Conservation (phyloP, 2,888 invertebrate genomes). For the Conops quadrifasciatus region DNA sequence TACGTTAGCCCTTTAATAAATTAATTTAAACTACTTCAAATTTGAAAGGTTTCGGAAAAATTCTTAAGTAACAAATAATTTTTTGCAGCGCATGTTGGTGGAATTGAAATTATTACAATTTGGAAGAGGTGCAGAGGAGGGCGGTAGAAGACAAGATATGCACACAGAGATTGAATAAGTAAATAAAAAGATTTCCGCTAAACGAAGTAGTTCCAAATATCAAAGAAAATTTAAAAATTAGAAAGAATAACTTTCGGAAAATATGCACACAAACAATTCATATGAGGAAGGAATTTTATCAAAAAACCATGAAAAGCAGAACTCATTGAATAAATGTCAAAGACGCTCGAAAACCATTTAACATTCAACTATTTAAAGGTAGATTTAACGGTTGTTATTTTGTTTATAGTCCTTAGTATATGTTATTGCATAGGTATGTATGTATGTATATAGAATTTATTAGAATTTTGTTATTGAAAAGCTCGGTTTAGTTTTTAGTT, state of each 20-base stretch:
- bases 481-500: constrained; percentile 35
- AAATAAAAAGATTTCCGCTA: constrained; percentile 9
- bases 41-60: constrained; percentile 17
- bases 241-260: constrained; percentile 42
- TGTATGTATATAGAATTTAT: constrained; percentile 19
- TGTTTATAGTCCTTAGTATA: constrained; percentile 27
- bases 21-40: constrained; percentile 29
- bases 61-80: constrained; percentile 39
- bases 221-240: constrained; percentile 29
- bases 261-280: constrained; percentile 37
- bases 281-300: constrained; percentile 27
- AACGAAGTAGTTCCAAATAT: constrained; percentile 28
- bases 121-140: background rate
- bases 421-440: constrained; percentile 30
- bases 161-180: constrained; percentile 28
- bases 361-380: constrained; percentile 48
- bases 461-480: constrained; percentile 36
- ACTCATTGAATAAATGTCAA: constrained; percentile 37
- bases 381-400: constrained; percentile 28
- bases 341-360: constrained; percentile 41
- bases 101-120: background rate
- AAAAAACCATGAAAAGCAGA: constrained; percentile 40
- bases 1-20: too few species aligned
- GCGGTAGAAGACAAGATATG: constrained; percentile 2
- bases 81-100: constrained; percentile 6